Percentiles rank a stretch among this genome's conserved stretches.
These are phyloP conservation scores for Stegostoma tigrinum DNA, from an alignment of 2,113 vertebrate genomes.

Conservation along the genomic window DNA sequence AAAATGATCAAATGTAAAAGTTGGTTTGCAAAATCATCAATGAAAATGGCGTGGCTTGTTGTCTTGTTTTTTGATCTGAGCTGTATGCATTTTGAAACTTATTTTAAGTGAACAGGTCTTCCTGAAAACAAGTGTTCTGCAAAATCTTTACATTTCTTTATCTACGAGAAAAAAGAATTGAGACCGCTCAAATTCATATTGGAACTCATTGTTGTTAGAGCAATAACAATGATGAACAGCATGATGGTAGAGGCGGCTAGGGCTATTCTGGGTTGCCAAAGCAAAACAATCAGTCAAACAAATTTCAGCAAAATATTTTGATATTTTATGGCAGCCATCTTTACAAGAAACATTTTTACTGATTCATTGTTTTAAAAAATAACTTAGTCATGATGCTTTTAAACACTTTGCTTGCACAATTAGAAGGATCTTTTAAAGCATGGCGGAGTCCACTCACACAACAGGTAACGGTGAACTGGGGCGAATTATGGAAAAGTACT, in stretches of 20 bases:
- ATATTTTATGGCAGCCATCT: not conserved
- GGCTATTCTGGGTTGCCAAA: not conserved
- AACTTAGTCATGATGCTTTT: not conserved
- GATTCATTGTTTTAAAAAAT: not conserved
- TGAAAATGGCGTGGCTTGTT: not conserved
- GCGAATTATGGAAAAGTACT: constrained; percentile 20
- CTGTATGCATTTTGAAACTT: not conserved
- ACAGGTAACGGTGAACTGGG: constrained; percentile 33
- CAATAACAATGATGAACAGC: not conserved
- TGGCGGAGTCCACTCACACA: not conserved
- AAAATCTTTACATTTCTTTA: not conserved
- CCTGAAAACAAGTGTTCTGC: not conserved
- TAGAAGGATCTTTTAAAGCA: constrained; percentile 32
- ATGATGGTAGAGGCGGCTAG: not conserved
- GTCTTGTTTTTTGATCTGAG: not conserved
- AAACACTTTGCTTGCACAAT: constrained; percentile 18
- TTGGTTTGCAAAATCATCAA: not conserved
- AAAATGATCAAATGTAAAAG: not conserved
- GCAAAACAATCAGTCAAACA: not conserved
- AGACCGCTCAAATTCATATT: not conserved
- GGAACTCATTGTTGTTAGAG: not conserved
- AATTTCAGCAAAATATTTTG: not conserved
- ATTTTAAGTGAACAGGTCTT: not conserved
- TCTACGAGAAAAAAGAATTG: not conserved
- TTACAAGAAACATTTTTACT: not conserved